Percentiles rank a stretch among this genome's conserved stretches.
Evolutionary conservation across 2,888 invertebrate genomes (phyloP).

Genomic region (Drosophila kambysellisi): DNA sequence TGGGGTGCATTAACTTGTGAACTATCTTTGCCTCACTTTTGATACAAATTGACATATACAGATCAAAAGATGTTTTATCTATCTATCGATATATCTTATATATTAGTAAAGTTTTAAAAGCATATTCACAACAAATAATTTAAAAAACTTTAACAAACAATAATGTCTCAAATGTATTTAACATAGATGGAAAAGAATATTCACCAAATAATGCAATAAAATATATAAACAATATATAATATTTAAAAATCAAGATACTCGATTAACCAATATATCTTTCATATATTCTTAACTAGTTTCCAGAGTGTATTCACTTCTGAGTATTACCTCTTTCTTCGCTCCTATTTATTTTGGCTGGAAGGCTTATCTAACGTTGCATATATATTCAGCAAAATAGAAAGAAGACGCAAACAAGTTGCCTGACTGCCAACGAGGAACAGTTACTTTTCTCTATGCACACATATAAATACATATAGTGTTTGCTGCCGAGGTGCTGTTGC

Average conservation of each 20-base stretch:
- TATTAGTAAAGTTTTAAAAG: neutral
- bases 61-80: neutral
- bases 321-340: neutral
- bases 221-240: neutral
- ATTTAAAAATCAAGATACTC: neutral
- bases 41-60: neutral
- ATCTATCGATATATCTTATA: neutral
- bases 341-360: slow-evolving; percentile 32
- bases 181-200: neutral
- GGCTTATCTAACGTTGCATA: slow-evolving; percentile 41
- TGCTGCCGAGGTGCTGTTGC: slow-evolving; percentile 38
- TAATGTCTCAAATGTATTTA: neutral
- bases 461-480: slow-evolving; percentile 45
- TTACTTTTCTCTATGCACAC: slow-evolving; percentile 64
- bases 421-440: slow-evolving; percentile 67
- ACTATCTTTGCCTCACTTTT: neutral
- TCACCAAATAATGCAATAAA: neutral
- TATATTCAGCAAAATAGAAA: slow-evolving; percentile 66
- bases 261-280: neutral
- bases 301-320: slow-evolving; percentile 22
- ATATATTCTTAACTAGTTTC: slow-evolving; percentile 1
- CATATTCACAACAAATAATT: neutral
- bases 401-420: slow-evolving; percentile 76
- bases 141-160: neutral
- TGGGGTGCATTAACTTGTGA: slow-evolving; percentile 16